Percentiles rank a stretch among this genome's conserved stretches.
These are phyloP conservation scores for Phrynocephalus forsythii DNA, from an alignment of 2,797 vertebrate species.

Conservation along the genomic window DNA sequence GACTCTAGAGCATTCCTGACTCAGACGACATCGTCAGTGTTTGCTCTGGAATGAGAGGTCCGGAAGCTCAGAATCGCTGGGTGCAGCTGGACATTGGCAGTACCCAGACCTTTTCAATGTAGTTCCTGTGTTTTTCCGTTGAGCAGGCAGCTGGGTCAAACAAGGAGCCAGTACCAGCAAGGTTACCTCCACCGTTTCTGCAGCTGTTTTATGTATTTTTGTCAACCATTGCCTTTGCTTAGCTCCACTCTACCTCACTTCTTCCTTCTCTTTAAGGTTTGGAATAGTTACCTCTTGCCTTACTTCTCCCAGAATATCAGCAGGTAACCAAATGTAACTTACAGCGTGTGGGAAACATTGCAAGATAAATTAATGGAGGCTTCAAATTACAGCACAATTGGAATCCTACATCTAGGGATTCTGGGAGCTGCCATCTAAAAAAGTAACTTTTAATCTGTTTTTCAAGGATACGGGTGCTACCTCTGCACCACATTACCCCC, in stretches of 20 bases:
- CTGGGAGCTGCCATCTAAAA: too few relatives aligned
- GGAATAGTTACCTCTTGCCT: too few relatives aligned
- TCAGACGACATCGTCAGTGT: not conserved
- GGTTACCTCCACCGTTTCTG: not conserved
- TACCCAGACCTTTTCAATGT: not conserved
- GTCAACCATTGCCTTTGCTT: not conserved
- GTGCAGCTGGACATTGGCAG: not conserved
- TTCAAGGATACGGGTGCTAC: not conserved
- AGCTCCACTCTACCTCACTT: not conserved
- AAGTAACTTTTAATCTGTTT: not conserved
- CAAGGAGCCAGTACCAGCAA: not conserved
- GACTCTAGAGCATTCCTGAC: not conserved
- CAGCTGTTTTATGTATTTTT: not conserved
- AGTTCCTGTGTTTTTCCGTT: not conserved
- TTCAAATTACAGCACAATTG: too few relatives aligned
- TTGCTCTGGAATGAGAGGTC: not conserved
- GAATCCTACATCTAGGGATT: too few relatives aligned
- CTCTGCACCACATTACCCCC: not conserved
- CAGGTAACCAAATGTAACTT: too few relatives aligned
- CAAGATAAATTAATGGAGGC: too few relatives aligned
- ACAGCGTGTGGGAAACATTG: too few relatives aligned
- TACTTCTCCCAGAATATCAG: too few relatives aligned
- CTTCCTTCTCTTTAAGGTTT: not conserved
- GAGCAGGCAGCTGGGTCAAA: not conserved
- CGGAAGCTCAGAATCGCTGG: not conserved